Base-by-base conservation (phyloP, 2,113 vertebrate genomes). In the Xiphophorus maculatus region DNA sequence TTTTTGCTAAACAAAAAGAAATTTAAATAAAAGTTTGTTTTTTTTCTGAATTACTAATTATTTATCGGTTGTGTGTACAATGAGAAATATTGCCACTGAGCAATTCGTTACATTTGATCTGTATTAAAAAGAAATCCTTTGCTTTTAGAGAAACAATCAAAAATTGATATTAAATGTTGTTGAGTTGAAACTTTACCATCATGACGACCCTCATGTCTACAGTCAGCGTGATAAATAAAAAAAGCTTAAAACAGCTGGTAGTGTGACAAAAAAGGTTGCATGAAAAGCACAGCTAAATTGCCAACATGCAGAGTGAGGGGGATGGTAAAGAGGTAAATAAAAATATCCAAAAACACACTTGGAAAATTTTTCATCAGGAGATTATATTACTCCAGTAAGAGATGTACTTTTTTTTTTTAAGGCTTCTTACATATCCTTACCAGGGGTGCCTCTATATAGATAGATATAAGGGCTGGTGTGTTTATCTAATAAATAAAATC, bases 401-500 rank as follows among this genome's bases (percentile, higher is more conserved):
- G 51, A 54, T 54, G 22, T n/a, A 54, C 22, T 54, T n/a, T 8
- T 37, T 37, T 42, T 42, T n/a, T 25, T 58, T 58, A 58, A 58
- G 51, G 51, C 51, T 25, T 58, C 22, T n/a, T 58, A n/a, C 51
- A 3, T 25, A n/a, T 58, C 25, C 51, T 58, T 58, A 58, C 51
- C 51, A 58, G 19, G 51, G 22, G 22, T 25, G 51, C 51, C 51
- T 58, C 28, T 28, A 28, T 28, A n/a, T 10, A 58, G 7, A n/a
- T 10, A 58, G 7, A 58, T 25, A 58, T n/a, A 25, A 58, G 25
- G 51, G 51, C 6, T 58, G 51, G 25, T 58, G 51, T 10, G 8
- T 25, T 58, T 58, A 54, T n/a, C 63, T 58, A 42, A 66, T 63
- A 25, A 37, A 29, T 63, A 27, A 30, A 70, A 54, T 70, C 69